phyloP scores from a whole-genome alignment of 2,113 vertebrate species.

The Microcebus ravelobensis region DNA sequence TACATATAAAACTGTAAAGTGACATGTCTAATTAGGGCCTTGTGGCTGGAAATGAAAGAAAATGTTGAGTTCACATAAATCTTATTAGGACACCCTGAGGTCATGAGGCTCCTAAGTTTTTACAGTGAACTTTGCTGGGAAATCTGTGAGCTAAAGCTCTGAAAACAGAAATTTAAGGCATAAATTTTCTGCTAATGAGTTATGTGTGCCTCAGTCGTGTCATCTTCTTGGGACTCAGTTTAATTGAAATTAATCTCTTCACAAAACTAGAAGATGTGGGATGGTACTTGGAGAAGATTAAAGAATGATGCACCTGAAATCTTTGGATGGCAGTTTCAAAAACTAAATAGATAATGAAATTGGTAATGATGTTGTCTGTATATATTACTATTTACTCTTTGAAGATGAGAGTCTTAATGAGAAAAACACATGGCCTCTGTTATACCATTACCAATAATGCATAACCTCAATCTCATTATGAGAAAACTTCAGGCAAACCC shows the following conservation, averaged over 20 bases:
- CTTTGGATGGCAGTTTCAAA: not conserved
- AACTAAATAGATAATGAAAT: not conserved
- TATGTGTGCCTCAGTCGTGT: not conserved
- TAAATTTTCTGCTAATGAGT: not conserved
- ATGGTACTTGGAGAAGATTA: not conserved
- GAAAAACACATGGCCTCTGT: not conserved
- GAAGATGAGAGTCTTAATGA: not conserved
- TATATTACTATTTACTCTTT: not conserved
- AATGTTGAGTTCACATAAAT: slow-evolving; percentile 31
- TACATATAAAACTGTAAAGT: slow-evolving; percentile 5
- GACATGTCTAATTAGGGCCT: slow-evolving; percentile 54
- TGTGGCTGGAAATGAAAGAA: slow-evolving; percentile 33
- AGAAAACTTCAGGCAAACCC: not conserved
- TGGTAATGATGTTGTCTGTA: not conserved
- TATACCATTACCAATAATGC: not conserved
- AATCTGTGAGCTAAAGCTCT: not conserved
- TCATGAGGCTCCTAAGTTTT: not conserved
- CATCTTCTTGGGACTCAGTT: not conserved
- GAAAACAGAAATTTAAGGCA: not conserved
- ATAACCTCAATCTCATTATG: not conserved
- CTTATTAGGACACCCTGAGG: slow-evolving; percentile 23
- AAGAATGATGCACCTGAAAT: not conserved
- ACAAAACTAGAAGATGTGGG: not conserved
- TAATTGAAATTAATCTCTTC: not conserved
- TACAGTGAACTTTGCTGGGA: not conserved